Conservation (phyloP, 1,140 invertebrate species). For the Eriosoma lanigerum region DNA sequence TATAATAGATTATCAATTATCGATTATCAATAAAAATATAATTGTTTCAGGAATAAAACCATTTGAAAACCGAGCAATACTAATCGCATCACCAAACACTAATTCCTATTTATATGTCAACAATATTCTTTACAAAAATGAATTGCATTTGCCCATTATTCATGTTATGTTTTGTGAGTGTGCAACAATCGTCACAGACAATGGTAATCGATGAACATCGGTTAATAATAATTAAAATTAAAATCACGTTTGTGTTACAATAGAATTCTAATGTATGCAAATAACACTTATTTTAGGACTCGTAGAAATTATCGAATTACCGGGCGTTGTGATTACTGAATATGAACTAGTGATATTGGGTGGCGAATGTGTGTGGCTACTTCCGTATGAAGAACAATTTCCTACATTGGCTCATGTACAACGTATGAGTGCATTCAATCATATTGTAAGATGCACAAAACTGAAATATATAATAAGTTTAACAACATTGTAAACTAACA, state of each 20-base stretch:
- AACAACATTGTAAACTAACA: not conserved
- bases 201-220: conserved; percentile 19
- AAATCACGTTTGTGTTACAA: not conserved
- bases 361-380: conserved; percentile 24
- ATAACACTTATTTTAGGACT: conserved; percentile 28
- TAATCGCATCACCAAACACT: conserved; percentile 27
- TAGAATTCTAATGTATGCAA: not conserved
- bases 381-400: conserved; percentile 29
- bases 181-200: conserved; percentile 23
- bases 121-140: conserved; percentile 31
- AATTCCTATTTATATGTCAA: conserved; percentile 37
- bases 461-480: not conserved
- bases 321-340: conserved; percentile 20
- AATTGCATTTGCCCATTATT: conserved; percentile 39
- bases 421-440: conserved; percentile 4
- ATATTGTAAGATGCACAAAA: not conserved
- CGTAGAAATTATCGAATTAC: conserved; percentile 29
- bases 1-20: too few relatives aligned
- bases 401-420: conserved; percentile 34
- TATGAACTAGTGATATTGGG: conserved; percentile 22
- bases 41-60: conserved; percentile 35
- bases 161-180: conserved; percentile 16
- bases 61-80: conserved; percentile 20
- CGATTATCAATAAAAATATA: not conserved
- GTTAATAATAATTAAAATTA: not conserved